phyloP scores from a whole-genome alignment of 2,797 vertebrate genomes.

The Euphonia xanthogaster region DNA sequence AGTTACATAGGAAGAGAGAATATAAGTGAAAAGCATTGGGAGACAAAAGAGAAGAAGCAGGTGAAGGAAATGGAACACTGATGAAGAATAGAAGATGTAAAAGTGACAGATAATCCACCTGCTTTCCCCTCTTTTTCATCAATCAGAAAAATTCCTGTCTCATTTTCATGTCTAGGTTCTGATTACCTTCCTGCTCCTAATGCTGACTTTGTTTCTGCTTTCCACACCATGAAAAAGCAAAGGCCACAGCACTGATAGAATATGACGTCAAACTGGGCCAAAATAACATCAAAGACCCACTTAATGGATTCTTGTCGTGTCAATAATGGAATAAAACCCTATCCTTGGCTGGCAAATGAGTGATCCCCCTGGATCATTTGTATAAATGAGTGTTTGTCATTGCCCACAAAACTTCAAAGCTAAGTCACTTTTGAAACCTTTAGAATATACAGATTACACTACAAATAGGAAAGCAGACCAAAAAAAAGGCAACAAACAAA shows the following conservation, averaged over 20 bases:
- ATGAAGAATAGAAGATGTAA: neutral
- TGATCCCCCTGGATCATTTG: neutral
- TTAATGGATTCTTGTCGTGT: neutral
- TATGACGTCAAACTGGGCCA: neutral
- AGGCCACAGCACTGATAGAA: neutral
- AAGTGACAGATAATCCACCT: neutral
- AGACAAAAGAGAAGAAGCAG: neutral
- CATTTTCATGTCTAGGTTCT: neutral
- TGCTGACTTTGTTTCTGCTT: neutral
- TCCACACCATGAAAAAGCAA: neutral
- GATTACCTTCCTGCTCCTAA: neutral
- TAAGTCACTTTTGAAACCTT: neutral
- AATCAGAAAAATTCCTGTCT: neutral
- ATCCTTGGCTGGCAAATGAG: neutral
- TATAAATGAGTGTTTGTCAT: neutral
- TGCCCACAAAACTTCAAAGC: neutral
- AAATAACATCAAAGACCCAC: neutral
- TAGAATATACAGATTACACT: neutral
- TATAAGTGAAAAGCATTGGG: neutral
- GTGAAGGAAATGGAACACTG: neutral
- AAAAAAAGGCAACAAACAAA: neutral
- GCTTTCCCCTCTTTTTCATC: neutral
- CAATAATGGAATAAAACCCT: neutral
- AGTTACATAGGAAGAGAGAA: neutral
- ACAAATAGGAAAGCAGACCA: neutral